These are phyloP conservation scores for Nemurella pictetii DNA, from an alignment of 2,888 invertebrate species.

Conservation along the genomic window DNA sequence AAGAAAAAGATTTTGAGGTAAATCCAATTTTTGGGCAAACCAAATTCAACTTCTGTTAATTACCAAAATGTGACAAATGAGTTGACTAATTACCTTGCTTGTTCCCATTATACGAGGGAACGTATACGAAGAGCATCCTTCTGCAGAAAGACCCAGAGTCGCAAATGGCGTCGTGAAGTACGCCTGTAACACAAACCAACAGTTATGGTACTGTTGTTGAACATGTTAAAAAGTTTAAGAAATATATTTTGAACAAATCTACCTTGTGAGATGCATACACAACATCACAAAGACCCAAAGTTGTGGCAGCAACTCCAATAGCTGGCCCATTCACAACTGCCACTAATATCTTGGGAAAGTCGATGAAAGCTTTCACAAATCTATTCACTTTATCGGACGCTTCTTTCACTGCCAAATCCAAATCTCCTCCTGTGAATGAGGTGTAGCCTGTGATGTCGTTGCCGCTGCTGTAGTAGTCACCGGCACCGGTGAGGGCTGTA, in stretches of 20 bases:
- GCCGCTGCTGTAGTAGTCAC: conserved; percentile 83
- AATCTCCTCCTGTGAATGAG: conserved; percentile 46
- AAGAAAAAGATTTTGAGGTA: too few relatives aligned
- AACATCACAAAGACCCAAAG: conserved; percentile 82
- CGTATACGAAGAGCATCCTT: conserved; percentile 85
- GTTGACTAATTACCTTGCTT: conserved; percentile 2
- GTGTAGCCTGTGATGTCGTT: conserved; percentile 67
- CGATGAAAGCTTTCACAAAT: conserved; percentile 76
- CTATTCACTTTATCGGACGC: conserved; percentile 47
- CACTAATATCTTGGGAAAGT: conserved; percentile 85
- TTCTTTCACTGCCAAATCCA: conserved; percentile 45
- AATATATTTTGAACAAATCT: conserved; percentile 36
- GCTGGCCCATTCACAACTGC: conserved; percentile 93
- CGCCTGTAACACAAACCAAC: conserved; percentile 62
- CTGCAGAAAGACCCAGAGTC: conserved; percentile 80
- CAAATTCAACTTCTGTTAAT: too few relatives aligned
- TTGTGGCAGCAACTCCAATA: conserved; percentile 86
- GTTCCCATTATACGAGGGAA: conserved; percentile 84
- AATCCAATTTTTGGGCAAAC: too few relatives aligned
- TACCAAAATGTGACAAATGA: too few relatives aligned
- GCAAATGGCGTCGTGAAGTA: conserved; percentile 89
- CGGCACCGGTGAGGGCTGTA: conserved; percentile 78
- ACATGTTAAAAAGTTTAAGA: not conserved
- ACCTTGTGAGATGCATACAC: conserved; percentile 86
- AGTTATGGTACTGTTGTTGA: too few relatives aligned